Conservation (phyloP, 2,888 invertebrate genomes). For the Trichogramma evanescens region DNA sequence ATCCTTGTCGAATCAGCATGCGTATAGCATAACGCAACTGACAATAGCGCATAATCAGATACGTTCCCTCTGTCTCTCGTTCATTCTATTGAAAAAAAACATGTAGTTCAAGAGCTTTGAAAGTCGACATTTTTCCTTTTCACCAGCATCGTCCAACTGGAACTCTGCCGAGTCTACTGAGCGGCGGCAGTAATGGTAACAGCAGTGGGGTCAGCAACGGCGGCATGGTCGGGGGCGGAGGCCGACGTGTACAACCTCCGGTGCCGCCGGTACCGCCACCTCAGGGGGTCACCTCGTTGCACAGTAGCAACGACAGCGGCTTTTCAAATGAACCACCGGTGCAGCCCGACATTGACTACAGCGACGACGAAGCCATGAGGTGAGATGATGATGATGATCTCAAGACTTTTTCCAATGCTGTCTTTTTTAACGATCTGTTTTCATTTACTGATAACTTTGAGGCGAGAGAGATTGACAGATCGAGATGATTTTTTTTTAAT, state of each 20-base stretch:
- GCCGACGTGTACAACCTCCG: constrained; percentile 47
- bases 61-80: too few relatives aligned
- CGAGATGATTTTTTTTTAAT: too few relatives aligned
- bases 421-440: too few relatives aligned
- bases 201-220: too few relatives aligned
- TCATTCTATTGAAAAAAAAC: too few relatives aligned
- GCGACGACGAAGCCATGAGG: constrained; percentile 78
- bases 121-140: background rate
- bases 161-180: constrained; percentile 42
- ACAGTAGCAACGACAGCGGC: constrained; percentile 87
- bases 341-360: constrained; percentile 84
- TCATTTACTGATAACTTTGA: background rate
- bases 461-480: background rate
- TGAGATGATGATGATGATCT: constrained; percentile 36
- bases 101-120: too few relatives aligned
- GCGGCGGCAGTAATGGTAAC: constrained; percentile 30
- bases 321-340: constrained; percentile 81
- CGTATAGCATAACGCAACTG: background rate
- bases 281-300: constrained; percentile 59
- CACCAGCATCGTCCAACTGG: constrained; percentile 45
- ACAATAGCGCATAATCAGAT: constrained; percentile 14
- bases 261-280: constrained; percentile 45
- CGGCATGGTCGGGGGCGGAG: background rate
- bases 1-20: constrained; percentile 7
- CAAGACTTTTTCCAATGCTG: too few relatives aligned